Base-by-base conservation (phyloP, 2,797 vertebrate species). In the Botia almorhae region DNA sequence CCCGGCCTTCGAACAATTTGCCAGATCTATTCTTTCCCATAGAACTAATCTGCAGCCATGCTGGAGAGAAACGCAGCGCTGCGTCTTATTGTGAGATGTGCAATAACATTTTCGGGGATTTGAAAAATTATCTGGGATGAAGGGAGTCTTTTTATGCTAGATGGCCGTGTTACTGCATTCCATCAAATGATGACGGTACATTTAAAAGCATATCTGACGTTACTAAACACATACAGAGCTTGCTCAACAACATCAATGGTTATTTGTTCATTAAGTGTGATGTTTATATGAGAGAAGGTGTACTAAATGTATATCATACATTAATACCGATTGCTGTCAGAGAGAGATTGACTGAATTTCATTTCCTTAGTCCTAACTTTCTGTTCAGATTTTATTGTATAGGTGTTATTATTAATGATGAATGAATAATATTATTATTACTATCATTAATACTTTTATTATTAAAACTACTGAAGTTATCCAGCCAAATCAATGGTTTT, bases 41-140 rank as follows among this genome's bases (percentile, higher is more conserved):
- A 74, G 70, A 74, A 85, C 46, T 77, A 84, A 81, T 84, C 78
- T 84, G 33, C 48, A 64, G 61, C 67, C 61, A 61, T 69, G 67
- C 76, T 60, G 14, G 50, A 70, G 43, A 69, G 46, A 55, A 75
- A 76, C 75, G 55, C 64, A 39, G 65, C 6, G 3, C 50, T 13
- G 14, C 23, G 36, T n/a, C 39, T 17, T 26, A 58, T 80, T 81
- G 70, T 76, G 51, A 80, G 72, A 68, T 70, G 26, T 64, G 65
- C 76, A 58, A 73, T 39, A 48, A 55, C 13, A 61, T 48, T 65
- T 85, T 69, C 13, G n/a, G 17, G 23, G 17, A 11, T 65, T 81
- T 83, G 81, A 7, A 19, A 55, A 64, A 61, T 74, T 11, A 77
- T 78, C 46, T 36, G 64, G n/a, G 50, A 80, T 77, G 48, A 70